Evolutionary conservation across 30 jellyfish, hydroid and myxozoan genomes (phyloP), one percentile per base, ranked within the genome.

Genomic region (Aurelia aurita complex sp. Pacific): DNA sequence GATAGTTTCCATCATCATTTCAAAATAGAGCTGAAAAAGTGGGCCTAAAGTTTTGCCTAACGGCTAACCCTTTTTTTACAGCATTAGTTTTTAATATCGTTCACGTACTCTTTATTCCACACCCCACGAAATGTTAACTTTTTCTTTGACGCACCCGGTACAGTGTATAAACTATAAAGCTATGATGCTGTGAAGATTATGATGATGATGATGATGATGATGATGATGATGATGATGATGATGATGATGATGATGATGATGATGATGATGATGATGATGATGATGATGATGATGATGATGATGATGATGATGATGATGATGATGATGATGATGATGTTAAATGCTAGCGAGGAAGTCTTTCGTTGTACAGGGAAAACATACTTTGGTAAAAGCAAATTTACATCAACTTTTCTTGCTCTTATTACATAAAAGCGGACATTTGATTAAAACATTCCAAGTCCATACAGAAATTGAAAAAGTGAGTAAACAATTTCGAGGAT

Each of bases 381-480:
- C 7, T 0, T 23, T 66, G 76, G 43, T 40, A 23, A n/a, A 23
- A 66, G 38, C 38, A 46, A 23, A 40, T 66, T 23, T 66, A 66
- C 43, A 66, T 66, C 38, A 46, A 23, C 43, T 40, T 66, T 23
- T 66, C 40, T 66, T n/a, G 13, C 76, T 66, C 19, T 8, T 40
- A 46, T 66, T 66, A 65, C 75, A 65, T 15, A 66, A 66, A 23
- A 23, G 19, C 7, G 76, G 13, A 4, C 16, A 16, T 23, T 23
- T 23, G 15, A 66, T 18, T 63, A n/a, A 6, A n/a, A 63, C 72
- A 66, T 46, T 66, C 43, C 76, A 66, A 66, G 43, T 63, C 72
- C 33, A 63, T 63, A n/a, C 36, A 18, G 36, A n/a, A 63, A 63
- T 63, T 46, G 57, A 46, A 46, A 46, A 46, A 46, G 14, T 5